These are phyloP conservation scores for Remorina albescens DNA, from an alignment of 2,797 vertebrate species.

Conservation along the genomic window DNA sequence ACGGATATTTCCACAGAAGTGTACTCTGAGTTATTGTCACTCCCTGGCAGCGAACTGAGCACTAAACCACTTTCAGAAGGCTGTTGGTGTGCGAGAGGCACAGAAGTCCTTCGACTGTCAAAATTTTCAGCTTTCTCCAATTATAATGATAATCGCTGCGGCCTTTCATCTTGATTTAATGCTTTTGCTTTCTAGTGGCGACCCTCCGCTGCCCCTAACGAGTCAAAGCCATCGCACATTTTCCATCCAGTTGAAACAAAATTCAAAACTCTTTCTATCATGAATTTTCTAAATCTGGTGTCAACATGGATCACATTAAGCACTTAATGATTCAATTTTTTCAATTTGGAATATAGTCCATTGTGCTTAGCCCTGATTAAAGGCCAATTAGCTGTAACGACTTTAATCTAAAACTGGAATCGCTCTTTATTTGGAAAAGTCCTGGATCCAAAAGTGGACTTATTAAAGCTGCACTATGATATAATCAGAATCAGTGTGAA, in stretches of 20 bases:
- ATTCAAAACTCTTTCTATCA: too few relatives aligned
- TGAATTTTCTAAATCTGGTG: too few relatives aligned
- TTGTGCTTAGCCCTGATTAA: not conserved
- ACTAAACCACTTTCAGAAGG: conserved; percentile 10
- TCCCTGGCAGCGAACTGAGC: conserved; percentile 1
- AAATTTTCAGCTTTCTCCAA: conserved; percentile 1
- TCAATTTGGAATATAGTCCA: not conserved
- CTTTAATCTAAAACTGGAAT: not conserved
- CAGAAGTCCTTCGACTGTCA: not conserved
- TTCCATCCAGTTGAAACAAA: not conserved
- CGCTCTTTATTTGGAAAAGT: not conserved
- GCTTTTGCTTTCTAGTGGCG: not conserved
- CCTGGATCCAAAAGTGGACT: not conserved
- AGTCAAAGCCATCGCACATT: too few relatives aligned
- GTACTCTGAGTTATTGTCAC: not conserved
- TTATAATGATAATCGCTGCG: not conserved
- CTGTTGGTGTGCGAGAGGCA: not conserved
- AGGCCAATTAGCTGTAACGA: not conserved
- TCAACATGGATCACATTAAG: not conserved
- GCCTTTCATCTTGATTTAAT: not conserved
- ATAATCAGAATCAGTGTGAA: too few relatives aligned
- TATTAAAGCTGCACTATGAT: too few relatives aligned
- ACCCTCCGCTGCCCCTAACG: too few relatives aligned
- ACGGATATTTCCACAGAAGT: conserved; percentile 10
- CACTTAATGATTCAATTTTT: not conserved